A percentile compares a stretch with the other conserved stretches of the same genome.
Evolutionary conservation across 2,888 invertebrate species (phyloP).

Genomic region (Sphaerophoria rueppellii): DNA sequence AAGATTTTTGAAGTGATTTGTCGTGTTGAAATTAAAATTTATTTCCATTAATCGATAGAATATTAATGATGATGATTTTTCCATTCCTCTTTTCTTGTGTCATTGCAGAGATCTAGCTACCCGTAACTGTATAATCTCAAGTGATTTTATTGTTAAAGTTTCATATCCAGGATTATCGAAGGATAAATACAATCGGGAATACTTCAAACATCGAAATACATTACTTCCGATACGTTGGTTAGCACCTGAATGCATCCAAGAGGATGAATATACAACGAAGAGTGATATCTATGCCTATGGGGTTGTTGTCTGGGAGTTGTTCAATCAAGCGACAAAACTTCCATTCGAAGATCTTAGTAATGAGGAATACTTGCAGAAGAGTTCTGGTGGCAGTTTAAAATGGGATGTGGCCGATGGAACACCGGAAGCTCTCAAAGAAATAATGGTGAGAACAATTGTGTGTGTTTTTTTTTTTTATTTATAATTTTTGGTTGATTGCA

Average conservation of each 20-base stretch:
- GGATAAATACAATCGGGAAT: constrained; percentile 95
- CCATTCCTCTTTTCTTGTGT: constrained; percentile 26
- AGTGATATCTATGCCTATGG: constrained; percentile 97
- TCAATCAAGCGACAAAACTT: constrained; percentile 89
- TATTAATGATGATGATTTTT: background rate
- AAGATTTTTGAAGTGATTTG: constrained; percentile 19
- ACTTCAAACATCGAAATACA: constrained; percentile 92
- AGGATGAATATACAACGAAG: constrained; percentile 95
- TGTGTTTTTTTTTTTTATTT: background rate
- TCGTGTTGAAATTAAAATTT: constrained; percentile 33
- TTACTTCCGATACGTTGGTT: constrained; percentile 95
- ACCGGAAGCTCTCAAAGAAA: constrained; percentile 85
- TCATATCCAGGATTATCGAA: constrained; percentile 90
- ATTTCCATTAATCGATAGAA: constrained; percentile 47
- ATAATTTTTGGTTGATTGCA: background rate
- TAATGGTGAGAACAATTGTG: constrained; percentile 82
- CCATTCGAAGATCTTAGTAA: constrained; percentile 84
- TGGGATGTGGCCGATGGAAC: constrained; percentile 87
- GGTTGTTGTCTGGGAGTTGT: constrained; percentile 94
- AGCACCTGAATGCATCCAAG: constrained; percentile 93
- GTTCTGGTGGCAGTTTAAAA: constrained; percentile 84
- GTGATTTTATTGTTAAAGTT: constrained; percentile 90
- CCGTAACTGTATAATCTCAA: constrained; percentile 94
- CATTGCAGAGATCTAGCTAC: constrained; percentile 90
- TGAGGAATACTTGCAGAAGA: constrained; percentile 80